Conservation (phyloP, 2,888 invertebrate genomes). For the Coleophora deauratella region DNA sequence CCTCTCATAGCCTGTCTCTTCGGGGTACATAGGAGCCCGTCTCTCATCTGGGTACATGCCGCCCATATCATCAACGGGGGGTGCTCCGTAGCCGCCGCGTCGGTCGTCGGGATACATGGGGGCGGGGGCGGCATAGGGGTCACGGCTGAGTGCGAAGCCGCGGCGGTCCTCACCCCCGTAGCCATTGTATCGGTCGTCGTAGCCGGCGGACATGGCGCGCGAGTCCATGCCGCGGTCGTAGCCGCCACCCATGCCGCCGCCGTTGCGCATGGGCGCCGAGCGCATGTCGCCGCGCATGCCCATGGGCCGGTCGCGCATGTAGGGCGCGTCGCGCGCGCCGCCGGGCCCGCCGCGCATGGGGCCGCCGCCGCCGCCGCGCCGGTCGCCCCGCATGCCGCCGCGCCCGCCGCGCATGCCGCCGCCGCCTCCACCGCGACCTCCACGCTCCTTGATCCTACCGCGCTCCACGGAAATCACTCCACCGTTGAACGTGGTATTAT, state of each 20-base stretch:
- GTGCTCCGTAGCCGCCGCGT: slow-evolving; percentile 31
- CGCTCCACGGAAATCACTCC: slow-evolving; percentile 89
- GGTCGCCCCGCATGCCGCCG: slow-evolving; percentile 34
- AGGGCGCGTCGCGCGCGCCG: slow-evolving; percentile 37
- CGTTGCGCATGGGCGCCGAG: slow-evolving; percentile 57
- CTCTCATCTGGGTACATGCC: slow-evolving; percentile 33
- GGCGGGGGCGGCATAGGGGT: slow-evolving; percentile 49
- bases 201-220: slow-evolving; percentile 33
- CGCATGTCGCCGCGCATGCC: slow-evolving; percentile 57
- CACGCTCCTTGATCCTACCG: slow-evolving; percentile 83
- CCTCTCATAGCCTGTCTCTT: slow-evolving; percentile 29
- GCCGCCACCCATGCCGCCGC: slow-evolving; percentile 52
- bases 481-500: slow-evolving; percentile 89
- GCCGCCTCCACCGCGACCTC: slow-evolving; percentile 69
- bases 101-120: slow-evolving; percentile 42
- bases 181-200: slow-evolving; percentile 60
- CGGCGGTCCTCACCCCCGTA: slow-evolving; percentile 63
- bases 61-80: slow-evolving; percentile 16
- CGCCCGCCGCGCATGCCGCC: slow-evolving; percentile 68
- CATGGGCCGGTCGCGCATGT: slow-evolving; percentile 58
- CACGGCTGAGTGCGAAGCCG: slow-evolving; percentile 49
- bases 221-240: slow-evolving; percentile 49
- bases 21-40: slow-evolving; percentile 26
- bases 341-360: slow-evolving; percentile 47
- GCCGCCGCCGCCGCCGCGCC: slow-evolving; percentile 47